phyloP scores from a whole-genome alignment of 2,113 vertebrate species.

The Axis porcinus region DNA sequence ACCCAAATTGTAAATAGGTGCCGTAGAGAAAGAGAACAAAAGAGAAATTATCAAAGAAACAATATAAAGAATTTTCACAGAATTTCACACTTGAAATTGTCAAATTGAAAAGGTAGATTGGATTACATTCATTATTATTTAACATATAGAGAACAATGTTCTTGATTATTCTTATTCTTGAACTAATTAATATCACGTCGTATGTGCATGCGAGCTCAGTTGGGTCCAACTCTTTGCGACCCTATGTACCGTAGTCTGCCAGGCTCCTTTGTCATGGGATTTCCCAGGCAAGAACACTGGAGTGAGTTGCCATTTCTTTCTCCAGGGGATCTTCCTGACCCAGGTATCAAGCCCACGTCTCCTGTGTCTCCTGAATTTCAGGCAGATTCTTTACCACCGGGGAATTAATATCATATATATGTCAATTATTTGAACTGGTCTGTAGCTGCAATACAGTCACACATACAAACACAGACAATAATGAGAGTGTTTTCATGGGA shows the following conservation, averaged over 20 bases:
- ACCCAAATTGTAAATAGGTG: background rate
- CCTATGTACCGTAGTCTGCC: background rate
- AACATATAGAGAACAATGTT: background rate
- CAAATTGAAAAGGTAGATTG: background rate
- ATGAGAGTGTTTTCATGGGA: background rate
- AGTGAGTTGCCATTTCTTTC: background rate
- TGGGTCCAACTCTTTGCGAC: accelerated
- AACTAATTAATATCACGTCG: background rate
- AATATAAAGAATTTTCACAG: background rate
- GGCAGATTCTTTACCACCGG: background rate
- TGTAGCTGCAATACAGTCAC: background rate
- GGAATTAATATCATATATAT: background rate
- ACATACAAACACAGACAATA: background rate
- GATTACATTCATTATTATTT: background rate
- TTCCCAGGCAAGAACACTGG: background rate
- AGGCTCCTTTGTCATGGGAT: background rate
- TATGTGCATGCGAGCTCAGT: background rate
- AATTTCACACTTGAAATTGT: background rate
- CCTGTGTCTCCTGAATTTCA: background rate
- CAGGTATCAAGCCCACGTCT: background rate
- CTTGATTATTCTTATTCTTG: background rate
- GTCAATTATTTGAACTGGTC: background rate
- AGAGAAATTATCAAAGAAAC: background rate
- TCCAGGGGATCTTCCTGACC: background rate
- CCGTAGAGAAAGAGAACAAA: background rate